Evolutionary conservation across 1,140 invertebrate genomes (phyloP), one percentile per base, ranked within the genome.

Genomic region (Drosophila azteca): DNA sequence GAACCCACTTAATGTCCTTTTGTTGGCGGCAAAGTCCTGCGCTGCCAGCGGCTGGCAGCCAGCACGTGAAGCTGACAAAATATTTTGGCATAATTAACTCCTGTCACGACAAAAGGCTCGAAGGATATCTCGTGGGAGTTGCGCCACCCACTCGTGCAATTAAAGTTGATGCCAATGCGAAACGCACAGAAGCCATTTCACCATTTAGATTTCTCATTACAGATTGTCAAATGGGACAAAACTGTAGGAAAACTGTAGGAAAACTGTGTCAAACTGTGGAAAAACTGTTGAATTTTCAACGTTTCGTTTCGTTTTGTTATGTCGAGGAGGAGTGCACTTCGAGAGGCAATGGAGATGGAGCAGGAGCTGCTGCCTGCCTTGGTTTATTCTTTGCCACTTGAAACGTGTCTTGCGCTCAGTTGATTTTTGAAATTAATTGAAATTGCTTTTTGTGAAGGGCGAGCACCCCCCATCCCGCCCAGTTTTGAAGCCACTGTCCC

Each of bases 381-480:
- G 11, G 2, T 9, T 39, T 39, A 39, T 11, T 35, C 9, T 35
- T 39, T 39, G 35, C 35, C 35, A 58, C 69, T 77, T 73, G 61
- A 75, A 78, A 50, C 67, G 62, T 70, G 67, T 65, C 60, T 58
- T 55, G 62, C 73, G 78, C 82, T 81, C 59, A 67, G 81, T 65
- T 82, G 82, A 87, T 68, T 85, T 85, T 81, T 67, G 69, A 85
- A 87, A 82, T 87, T 85, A 85, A 85, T 85, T 85, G 81, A 87
- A 85, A 85, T 87, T 75, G 81, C 74, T 73, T 77, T 15, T 77
- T 15, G 59, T 5, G 26, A 26, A 15, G 67, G 51, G 17, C 11
- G n/a, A 60, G 41, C 41, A 20, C 17, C 17, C 17, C 76, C 22
- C 69, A 78, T 69, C 78, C 81, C 69, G 77, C 81, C 73, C 73